Base-by-base conservation (phyloP, 2,113 vertebrate genomes). In the Nerophis lumbriciformis region DNA sequence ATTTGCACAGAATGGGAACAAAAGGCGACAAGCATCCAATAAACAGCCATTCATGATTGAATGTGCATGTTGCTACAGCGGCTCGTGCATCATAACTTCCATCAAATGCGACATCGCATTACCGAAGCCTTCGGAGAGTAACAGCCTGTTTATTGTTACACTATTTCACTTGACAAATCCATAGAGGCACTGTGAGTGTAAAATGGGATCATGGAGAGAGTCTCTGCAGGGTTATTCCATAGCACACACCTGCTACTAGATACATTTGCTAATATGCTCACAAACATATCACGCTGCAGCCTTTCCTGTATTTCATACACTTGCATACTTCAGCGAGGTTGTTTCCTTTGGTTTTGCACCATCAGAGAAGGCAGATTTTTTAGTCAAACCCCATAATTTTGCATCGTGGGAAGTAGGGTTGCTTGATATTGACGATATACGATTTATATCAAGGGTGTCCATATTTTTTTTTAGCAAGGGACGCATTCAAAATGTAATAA, bases 291-390 rank as follows among this genome's bases (percentile, higher is more conserved):
- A 19, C 47, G 61, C 38, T 13, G 51, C 28, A 35, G 57, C 59
- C 28, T 53, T 63, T 79, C 76, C 12, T 60, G 28, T 78, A 63
- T 14, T 37, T 14, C 12, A 53, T 6, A 69, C 45, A 42, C 59
- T 65, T 67, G 57, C 62, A 74, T 53, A 69, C 59, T 61, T 61
- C 21, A 67, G 56, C 15, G 16, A 28, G 28, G 3, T 28, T 28
- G 28, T 38, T 37, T 36, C 8, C 8, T n/a, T 6, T 14, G 35
- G 12, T 35, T 7, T 53, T 10, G 4, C 8, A 35, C 11, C 37
- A 42, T 11, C 11, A 5, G 5, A 10, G 53, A 14, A 42, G 7
- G 8, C 39, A 10, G 8, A 42, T 9, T 42, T 42, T 42, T 8
- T 11, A 45, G 11, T 11, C 11, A 45, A 45, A 45, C 5, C 5